Evolutionary conservation across 2,888 invertebrate species (phyloP), one percentile per base, ranked within the genome.

Genomic region (Onchidella celtica): DNA sequence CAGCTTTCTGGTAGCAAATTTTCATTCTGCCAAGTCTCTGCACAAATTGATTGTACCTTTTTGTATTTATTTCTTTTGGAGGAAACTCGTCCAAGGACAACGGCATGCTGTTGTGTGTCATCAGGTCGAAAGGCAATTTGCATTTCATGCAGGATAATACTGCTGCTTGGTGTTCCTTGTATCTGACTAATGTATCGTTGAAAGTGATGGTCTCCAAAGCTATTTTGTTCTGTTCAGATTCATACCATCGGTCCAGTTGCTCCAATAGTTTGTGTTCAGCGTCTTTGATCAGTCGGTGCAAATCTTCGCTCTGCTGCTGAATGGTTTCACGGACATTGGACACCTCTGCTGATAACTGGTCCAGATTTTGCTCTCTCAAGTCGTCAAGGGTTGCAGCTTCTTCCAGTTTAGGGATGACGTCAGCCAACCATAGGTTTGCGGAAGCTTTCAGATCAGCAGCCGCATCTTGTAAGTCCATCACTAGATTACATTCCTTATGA

Each of bases 381-480:
- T 59, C n/a, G 21, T 73, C 57, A 17, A 73, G 32, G 1, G 3
- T 36, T 1, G 2, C n/a, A 4, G 73, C 59, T 9, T 29, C 59
- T 24, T 73, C 32, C 29, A 73, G 32, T n/a, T 57, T 59, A 0
- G 57, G 61, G 24, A 38, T 29, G 34, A 84, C 40, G 29, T 79
- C 70, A 0, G 32, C 36, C 36, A 36, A 36, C 29, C 70, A 57
- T 1, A 72, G 29, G 17, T 79, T 27, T 14, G 70, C 32, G 17
- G 70, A 74, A 21, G 73, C 80, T 55, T 81, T 38, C 14, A 47
- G 75, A 55, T 82, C 82, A 1, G 76, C 69, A 14, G 80, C 82
- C 2, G 82, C 82, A 21, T 84, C 82, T 14, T 27, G 32, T 4
- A 81, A 65, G 3, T 82, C 68, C 40, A 84, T 27, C 9, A 84